Evolutionary conservation across 2,113 vertebrate species (phyloP).

Genomic region (Chionomys nivalis): DNA sequence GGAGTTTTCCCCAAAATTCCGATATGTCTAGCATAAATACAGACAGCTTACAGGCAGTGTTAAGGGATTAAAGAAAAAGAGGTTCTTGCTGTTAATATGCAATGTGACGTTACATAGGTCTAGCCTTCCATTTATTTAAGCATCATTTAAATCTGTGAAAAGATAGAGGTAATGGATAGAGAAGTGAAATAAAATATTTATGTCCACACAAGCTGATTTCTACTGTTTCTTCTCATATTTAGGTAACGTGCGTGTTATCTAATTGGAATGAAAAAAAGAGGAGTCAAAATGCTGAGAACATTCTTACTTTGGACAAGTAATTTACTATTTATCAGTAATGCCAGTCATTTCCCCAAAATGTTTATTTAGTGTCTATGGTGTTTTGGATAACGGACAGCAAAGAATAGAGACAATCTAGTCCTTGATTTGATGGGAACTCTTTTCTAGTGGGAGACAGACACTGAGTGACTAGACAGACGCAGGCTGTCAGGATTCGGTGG

Average conservation of each 20-base stretch:
- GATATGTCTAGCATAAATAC: background rate
- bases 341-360: slow-evolving; percentile 10
- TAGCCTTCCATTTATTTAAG: background rate
- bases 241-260: background rate
- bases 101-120: background rate
- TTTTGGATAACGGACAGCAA: background rate
- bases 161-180: background rate
- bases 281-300: background rate
- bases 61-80: background rate
- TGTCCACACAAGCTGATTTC: background rate
- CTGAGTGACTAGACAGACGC: background rate
- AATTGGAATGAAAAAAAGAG: background rate
- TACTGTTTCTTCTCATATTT: background rate
- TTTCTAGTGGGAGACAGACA: slow-evolving; percentile 11
- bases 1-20: background rate
- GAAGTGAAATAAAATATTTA: background rate
- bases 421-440: slow-evolving; percentile 40
- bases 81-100: background rate
- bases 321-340: background rate
- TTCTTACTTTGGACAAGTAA: background rate
- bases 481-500: background rate
- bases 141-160: background rate
- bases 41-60: background rate
- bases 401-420: background rate
- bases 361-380: background rate